phyloP scores from a whole-genome alignment of 92 coral and sea anemone species.

The Heliopora coerulea region DNA sequence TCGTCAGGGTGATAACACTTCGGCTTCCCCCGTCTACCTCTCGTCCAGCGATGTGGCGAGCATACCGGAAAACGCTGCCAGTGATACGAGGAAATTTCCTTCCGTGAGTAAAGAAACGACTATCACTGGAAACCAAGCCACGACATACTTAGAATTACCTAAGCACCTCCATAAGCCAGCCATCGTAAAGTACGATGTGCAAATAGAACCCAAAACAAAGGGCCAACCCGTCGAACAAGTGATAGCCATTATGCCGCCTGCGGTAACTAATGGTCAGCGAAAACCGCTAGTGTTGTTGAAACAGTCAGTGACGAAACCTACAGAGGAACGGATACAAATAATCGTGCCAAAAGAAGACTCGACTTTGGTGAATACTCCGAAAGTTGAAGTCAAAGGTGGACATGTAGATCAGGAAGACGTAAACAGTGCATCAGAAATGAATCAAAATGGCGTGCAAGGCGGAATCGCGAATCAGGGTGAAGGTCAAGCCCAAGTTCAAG shows the following conservation, averaged over 20 bases:
- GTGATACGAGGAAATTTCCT: slow-evolving; percentile 1
- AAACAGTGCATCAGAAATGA: not conserved
- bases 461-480: not conserved
- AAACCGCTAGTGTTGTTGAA: slow-evolving; percentile 50
- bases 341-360: slow-evolving; percentile 85
- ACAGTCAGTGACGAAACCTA: slow-evolving; percentile 72
- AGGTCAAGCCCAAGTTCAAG: slow-evolving; percentile 1
- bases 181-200: slow-evolving; percentile 27
- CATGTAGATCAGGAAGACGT: slow-evolving; percentile 32
- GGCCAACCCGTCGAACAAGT: slow-evolving; percentile 28
- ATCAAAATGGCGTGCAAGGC: not conserved
- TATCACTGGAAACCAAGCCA: slow-evolving; percentile 30
- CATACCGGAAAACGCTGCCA: not conserved
- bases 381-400: slow-evolving; percentile 55
- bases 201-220: slow-evolving; percentile 27
- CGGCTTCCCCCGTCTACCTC: slow-evolving; percentile 9
- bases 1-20: not conserved
- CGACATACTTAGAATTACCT: slow-evolving; percentile 26
- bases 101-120: slow-evolving; percentile 25
- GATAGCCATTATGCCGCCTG: slow-evolving; percentile 38
- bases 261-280: slow-evolving; percentile 17
- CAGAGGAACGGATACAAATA: slow-evolving; percentile 88
- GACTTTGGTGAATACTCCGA: slow-evolving; percentile 65
- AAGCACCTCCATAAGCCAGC: slow-evolving; percentile 30
- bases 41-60: slow-evolving; percentile 10